phyloP scores from a whole-genome alignment of 2,113 vertebrate species.

The Oceanites oceanicus region DNA sequence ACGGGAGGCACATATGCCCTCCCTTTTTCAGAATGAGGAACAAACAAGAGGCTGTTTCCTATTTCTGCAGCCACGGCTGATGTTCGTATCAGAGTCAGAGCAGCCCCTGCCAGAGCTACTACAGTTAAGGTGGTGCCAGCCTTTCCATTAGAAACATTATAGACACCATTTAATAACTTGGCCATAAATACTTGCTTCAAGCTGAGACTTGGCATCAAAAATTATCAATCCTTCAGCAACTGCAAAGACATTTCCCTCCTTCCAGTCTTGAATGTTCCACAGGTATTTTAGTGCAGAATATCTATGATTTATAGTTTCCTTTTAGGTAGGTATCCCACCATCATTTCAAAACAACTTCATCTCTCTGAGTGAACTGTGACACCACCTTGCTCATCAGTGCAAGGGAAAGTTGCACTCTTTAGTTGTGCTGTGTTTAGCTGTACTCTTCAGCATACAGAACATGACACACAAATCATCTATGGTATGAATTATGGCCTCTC shows the following conservation, averaged over 20 bases:
- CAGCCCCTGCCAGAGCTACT: neutral
- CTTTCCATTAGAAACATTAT: neutral
- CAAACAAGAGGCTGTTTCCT: conserved; percentile 9
- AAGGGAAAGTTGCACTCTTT: neutral
- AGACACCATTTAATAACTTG: neutral
- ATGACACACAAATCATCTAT: neutral
- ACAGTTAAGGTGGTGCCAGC: neutral
- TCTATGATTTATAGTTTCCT: neutral
- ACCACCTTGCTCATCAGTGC: neutral
- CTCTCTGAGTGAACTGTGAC: neutral
- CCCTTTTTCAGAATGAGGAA: conserved; percentile 37
- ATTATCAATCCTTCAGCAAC: neutral
- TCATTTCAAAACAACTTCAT: neutral
- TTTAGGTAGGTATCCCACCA: neutral
- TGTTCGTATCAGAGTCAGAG: neutral
- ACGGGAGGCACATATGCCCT: neutral
- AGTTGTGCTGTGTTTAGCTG: neutral
- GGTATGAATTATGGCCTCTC: neutral
- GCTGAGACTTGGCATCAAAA: neutral
- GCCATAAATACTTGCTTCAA: neutral
- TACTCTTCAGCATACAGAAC: neutral
- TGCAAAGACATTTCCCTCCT: neutral
- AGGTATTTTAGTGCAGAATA: neutral
- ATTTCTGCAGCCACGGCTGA: neutral
- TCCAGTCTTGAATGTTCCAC: neutral